Evolutionary conservation across 2,797 vertebrate species (phyloP), one percentile per base, ranked within the genome.

Genomic region (Chelidonichthys spinosus): DNA sequence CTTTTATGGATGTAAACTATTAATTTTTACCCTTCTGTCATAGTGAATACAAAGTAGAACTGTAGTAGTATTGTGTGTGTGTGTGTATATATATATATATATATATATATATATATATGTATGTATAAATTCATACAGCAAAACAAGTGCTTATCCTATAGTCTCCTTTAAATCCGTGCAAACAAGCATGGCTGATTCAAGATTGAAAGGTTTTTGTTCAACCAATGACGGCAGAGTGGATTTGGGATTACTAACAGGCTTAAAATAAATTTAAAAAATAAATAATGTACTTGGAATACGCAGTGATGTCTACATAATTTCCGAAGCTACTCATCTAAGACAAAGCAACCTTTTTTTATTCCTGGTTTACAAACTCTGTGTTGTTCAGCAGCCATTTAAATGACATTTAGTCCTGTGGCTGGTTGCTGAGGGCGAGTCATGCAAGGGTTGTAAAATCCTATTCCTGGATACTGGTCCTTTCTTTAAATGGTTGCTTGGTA

Each of bases 361-460:
- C n/a, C 65, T 72, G 85, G 35, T 61, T 75, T 67, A 68, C 33
- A 63, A 78, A 83, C 69, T 81, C 59, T 13, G 33, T 79, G 63
- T 13, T 44, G 67, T 76, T 81, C 50, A 70, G 69, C 69, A 68
- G 63, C 58, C 56, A 62, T 71, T 82, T 78, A 87, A 83, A 82
- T 87, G 82, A 85, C 86, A 83, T 91, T 78, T 74, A 82, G 87
- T 82, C 70, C 82, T 79, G 73, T 68, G 53, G 62, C 79, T 82
- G 59, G 72, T 79, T 85, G 46, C 72, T 72, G 64, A 67, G 70
- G 86, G 74, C 82, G 74, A 84, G 52, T 71, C 77, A 88, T 84
- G 46, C 80, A 66, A 82, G 69, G 60, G 42, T 54, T 73, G 54
- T 84, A 76, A 93, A 91, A 90, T 92, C 87, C 81, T 83, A 77